phyloP scores from a whole-genome alignment of 2,113 vertebrate species.

The Podocnemis expansa region DNA sequence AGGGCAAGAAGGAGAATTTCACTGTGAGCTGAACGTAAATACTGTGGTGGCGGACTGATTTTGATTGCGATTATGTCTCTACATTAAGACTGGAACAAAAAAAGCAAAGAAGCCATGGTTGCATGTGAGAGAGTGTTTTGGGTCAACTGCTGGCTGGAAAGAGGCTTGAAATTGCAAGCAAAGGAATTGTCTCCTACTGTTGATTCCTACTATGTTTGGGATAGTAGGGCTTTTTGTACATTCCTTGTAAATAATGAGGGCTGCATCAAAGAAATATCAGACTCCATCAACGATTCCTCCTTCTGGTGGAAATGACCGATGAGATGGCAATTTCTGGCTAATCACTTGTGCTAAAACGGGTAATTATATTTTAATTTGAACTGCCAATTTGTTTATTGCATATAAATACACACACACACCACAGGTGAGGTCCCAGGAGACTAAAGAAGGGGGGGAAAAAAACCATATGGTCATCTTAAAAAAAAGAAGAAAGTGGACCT shows the following conservation, averaged over 20 bases:
- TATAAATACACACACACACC: too few species aligned
- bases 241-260: background rate
- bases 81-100: too few species aligned
- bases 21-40: too few species aligned
- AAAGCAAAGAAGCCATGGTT: background rate
- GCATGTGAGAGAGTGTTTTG: accelerated
- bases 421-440: too few species aligned
- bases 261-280: background rate
- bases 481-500: too few species aligned
- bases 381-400: background rate
- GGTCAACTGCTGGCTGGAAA: background rate
- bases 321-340: background rate
- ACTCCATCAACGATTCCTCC: background rate
- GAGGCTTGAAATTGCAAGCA: background rate
- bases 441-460: too few species aligned
- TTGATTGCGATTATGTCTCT: too few species aligned
- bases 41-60: too few species aligned
- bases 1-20: too few species aligned
- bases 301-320: background rate
- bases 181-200: background rate
- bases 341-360: background rate
- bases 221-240: background rate
- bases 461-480: too few species aligned
- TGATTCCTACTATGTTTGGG: accelerated
- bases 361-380: background rate